phyloP scores from a whole-genome alignment of 2,888 invertebrate species.

The Megalurothrips usitatus region DNA sequence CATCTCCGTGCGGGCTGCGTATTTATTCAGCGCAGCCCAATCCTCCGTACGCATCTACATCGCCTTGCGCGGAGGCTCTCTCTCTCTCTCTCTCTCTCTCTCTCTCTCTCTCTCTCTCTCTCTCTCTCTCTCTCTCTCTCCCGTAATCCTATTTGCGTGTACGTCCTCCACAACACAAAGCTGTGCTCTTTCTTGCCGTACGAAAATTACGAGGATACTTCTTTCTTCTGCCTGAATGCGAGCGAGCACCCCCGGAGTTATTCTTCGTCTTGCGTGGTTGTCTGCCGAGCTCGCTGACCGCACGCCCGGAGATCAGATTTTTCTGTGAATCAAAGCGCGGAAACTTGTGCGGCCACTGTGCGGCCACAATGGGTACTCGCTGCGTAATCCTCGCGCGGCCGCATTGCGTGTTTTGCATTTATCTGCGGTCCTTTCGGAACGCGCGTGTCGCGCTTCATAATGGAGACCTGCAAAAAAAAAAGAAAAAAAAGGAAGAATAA shows the following conservation, averaged over 20 bases:
- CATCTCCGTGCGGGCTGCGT: too few species aligned
- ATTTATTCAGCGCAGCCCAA: too few species aligned
- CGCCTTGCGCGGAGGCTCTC: too few species aligned
- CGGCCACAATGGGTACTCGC: neutral
- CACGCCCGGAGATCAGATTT: neutral
- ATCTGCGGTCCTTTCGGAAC: too few species aligned
- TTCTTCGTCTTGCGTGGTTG: neutral
- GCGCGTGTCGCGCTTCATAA: neutral
- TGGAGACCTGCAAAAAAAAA: neutral
- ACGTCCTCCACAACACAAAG: neutral
- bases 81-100: too few species aligned
- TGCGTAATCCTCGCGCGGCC: neutral
- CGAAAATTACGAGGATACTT: neutral
- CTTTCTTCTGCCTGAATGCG: neutral
- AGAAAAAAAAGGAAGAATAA: neutral
- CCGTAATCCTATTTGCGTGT: neutral
- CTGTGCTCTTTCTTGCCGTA: neutral
- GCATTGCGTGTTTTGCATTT: neutral
- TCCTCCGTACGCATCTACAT: too few species aligned
- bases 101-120: too few species aligned
- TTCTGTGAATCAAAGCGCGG: neutral
- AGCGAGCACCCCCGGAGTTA: neutral
- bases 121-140: too few species aligned
- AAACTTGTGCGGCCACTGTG: neutral
- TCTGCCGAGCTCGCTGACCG: neutral